A percentile compares a stretch with the other conserved stretches of the same genome.
phyloP scores from a whole-genome alignment of 2,113 vertebrate species.

The Mionectes macconnelli region DNA sequence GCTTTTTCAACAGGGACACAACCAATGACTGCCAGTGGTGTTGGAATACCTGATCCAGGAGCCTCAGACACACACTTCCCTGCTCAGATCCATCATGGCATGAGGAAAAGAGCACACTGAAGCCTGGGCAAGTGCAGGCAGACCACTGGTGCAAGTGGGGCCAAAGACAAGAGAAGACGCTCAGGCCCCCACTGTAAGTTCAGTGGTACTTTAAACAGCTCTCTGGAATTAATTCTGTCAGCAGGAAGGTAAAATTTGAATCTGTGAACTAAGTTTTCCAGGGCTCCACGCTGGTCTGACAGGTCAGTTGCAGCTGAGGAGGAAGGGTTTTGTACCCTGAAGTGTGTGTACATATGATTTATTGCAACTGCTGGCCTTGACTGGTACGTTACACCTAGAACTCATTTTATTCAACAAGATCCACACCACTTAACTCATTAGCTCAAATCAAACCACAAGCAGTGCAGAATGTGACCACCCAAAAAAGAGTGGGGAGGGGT shows the following conservation, averaged over 20 bases:
- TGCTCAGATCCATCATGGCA: background rate
- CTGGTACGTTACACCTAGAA: constrained; percentile 58
- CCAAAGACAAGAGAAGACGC: background rate
- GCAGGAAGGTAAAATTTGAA: background rate
- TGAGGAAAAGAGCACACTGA: background rate
- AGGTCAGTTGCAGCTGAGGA: background rate
- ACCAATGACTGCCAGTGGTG: background rate
- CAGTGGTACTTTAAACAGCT: background rate
- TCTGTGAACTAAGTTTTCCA: background rate
- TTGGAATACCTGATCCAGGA: background rate
- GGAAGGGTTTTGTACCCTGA: background rate
- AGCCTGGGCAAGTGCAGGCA: background rate
- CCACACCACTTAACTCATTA: constrained; percentile 65
- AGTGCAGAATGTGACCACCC: constrained; percentile 28
- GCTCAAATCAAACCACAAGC: constrained; percentile 64
- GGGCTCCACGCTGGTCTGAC: rapidly evolving
- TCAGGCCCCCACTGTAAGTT: background rate
- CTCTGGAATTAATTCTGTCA: background rate
- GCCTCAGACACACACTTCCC: background rate
- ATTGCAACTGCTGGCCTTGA: constrained; percentile 68
- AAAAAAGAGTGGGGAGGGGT: background rate
- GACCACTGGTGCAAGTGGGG: too few species aligned
- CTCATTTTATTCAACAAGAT: constrained; percentile 70
- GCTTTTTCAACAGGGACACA: background rate
- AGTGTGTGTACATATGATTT: constrained; percentile 39